These are phyloP conservation scores for Hydroisotoma schaefferi DNA, from an alignment of 2,888 invertebrate genomes.

Conservation along the genomic window DNA sequence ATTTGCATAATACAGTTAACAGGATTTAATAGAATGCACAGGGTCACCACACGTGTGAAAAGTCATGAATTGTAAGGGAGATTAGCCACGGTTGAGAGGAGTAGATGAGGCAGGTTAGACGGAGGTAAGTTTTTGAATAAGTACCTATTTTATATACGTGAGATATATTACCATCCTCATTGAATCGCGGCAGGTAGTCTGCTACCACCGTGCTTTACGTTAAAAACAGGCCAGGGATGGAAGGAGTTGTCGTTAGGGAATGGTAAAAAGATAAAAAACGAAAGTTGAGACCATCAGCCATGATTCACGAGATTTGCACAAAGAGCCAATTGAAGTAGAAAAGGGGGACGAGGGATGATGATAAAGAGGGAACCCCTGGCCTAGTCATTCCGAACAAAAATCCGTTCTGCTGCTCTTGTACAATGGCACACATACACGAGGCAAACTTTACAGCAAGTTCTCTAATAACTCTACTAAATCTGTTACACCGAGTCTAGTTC, in stretches of 20 bases:
- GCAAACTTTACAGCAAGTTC: too few relatives aligned
- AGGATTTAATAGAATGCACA: background rate
- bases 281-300: conserved; percentile 10
- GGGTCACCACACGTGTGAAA: conserved; percentile 34
- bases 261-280: background rate
- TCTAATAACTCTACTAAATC: too few relatives aligned
- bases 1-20: conserved; percentile 1
- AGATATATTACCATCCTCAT: too few relatives aligned
- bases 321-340: conserved; percentile 32
- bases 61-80: conserved; percentile 42
- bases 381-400: conserved; percentile 4
- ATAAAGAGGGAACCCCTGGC: conserved; percentile 9
- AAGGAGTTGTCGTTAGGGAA: conserved; percentile 1
- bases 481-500: too few relatives aligned
- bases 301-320: conserved; percentile 41
- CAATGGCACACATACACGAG: conserved; percentile 4
- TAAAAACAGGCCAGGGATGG: background rate
- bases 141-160: too few relatives aligned
- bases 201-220: background rate
- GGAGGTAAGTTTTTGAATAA: conserved; percentile 5
- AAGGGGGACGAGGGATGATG: conserved; percentile 17
- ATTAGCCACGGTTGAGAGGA: conserved; percentile 24
- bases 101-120: conserved; percentile 7
- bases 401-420: too few relatives aligned
- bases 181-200: conserved; percentile 41